Base-by-base conservation (phyloP, 2,888 invertebrate species). In the Volucella inflata region DNA sequence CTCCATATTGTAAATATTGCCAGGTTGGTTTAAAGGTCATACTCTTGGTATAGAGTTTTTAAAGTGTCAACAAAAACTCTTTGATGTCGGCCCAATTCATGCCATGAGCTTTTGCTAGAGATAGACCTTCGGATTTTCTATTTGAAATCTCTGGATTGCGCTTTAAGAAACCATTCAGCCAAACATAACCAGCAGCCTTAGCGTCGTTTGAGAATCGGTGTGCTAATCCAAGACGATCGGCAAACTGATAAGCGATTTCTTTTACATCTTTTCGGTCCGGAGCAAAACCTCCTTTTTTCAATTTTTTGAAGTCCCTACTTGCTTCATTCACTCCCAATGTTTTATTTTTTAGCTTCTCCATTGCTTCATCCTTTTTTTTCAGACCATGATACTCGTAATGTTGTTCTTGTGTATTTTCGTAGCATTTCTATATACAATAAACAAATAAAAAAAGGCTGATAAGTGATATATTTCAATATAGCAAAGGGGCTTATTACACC, bases 1-100 rank as follows among this genome's bases (percentile, higher is more conserved):
- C 50, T 88, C 88, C 70, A 87, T 87, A 59, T 89, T 89, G 46
- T 60, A 88, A n/a, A 88, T 88, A 50, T 72, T 65, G 11, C 65
- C 85, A 64, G 87, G 88, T 74, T 89, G 14, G 72, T 67, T 2
- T 87, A 68, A 17, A 89, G 51, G 40, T 83, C 60, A 72, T 87
- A 65, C 42, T 85, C 67, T 30, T 36, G 14, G 8, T 72, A 60
- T 21, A 65, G 42, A 2, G 8, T 50, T 57, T 50, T 42, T 3
- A 82, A 44, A n/a, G 71, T 8, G 16, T 76, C 38, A 36, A 82
- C n/a, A n/a, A 82, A 48, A 59, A 71, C n/a, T 59, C 59, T 40
- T 40, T 50, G 10, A 59, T 50, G 16, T 71, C 70, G 6, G 1
- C 50, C 14, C 14, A 14, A 9, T 62, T 62, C 51, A 72, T 62